Conservation (phyloP, 2,797 vertebrate species). For the Euthynnus affinis region DNA sequence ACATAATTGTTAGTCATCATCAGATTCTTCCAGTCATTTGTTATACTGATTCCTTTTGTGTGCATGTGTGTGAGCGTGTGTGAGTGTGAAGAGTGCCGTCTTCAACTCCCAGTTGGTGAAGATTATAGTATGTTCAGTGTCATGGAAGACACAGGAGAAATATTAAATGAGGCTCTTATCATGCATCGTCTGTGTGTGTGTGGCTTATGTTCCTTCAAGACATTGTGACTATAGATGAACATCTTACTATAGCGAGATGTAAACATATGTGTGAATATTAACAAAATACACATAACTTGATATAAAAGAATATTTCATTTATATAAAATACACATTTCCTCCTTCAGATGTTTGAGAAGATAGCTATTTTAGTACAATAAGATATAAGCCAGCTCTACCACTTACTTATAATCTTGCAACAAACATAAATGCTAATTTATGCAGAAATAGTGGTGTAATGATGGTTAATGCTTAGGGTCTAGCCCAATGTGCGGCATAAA, state of each 20-base stretch:
- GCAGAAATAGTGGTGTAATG: constrained; percentile 60
- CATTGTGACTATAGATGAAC: constrained; percentile 45
- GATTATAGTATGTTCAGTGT: constrained; percentile 77
- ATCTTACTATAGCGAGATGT: constrained; percentile 22
- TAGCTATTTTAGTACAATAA: constrained; percentile 36
- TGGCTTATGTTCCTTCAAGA: constrained; percentile 54
- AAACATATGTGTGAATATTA: constrained; percentile 23
- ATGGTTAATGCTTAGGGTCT: constrained; percentile 49
- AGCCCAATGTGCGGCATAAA: constrained; percentile 49
- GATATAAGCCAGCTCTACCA: constrained; percentile 42
- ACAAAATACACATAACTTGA: constrained; percentile 20
- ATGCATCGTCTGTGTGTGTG: constrained; percentile 51
- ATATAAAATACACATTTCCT: constrained; percentile 22
- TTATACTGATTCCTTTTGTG: constrained; percentile 50
- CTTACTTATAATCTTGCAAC: constrained; percentile 51
- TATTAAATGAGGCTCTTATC: constrained; percentile 73
- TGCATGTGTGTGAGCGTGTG: constrained; percentile 2
- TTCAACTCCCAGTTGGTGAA: constrained; percentile 72
- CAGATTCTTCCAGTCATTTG: constrained; percentile 66
- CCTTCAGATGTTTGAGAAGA: constrained; percentile 7
- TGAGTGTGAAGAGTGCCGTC: constrained; percentile 23
- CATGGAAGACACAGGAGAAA: constrained; percentile 78
- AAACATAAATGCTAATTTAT: constrained; percentile 70
- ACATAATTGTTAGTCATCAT: constrained; percentile 77
- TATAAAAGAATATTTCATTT: constrained; percentile 18